Evolutionary conservation across 2,888 invertebrate species (phyloP), one percentile per base, ranked within the genome.

Genomic region (Cecidostiba fungosa): DNA sequence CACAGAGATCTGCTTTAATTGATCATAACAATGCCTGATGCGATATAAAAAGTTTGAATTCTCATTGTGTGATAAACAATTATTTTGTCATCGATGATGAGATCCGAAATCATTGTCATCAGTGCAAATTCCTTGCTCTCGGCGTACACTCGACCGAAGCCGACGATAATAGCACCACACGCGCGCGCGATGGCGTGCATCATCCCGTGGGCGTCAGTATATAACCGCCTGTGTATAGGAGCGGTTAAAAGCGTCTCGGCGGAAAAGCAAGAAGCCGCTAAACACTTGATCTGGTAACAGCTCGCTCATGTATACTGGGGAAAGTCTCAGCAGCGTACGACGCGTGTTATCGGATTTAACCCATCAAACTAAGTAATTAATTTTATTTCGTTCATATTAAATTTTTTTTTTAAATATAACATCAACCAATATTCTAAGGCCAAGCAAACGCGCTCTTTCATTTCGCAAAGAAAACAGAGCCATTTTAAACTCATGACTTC

Each of bases 231-330:
- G 6, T 19, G 5, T 59, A 43, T 12, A 43, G 1, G 23, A 26
- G n/a, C 36, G 54, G 32, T 80, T 80, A 73, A 54, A 29, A 81
- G 29, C 43, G 23, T n/a, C 19, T 23, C 39, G n/a, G 54, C 4
- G 54, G 66, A 76, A 69, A 76, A 76, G 39, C 66, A n/a, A 77
- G 76, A 39, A 82, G 82, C 16, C 62, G 76, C 69, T 50, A 76
- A 82, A 39, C 54, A 54, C 77, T 82, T 77, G 50, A 77, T 82
- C 77, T 39, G 39, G 69, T 70, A 82, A 82, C 12, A 4, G 36
- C 32, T 82, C 36, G 36, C 10, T n/a, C 59, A 6, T 43, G 47
- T 50, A 36, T 16, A 29, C 14, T 36, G 14, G 36, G 36, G 29
- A n/a, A 81, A 81, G 62, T 47, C 74, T 62, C 29, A 10, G 47